Evolutionary conservation across 2,888 invertebrate species (phyloP).

Genomic region (Barypeithes pellucidus): DNA sequence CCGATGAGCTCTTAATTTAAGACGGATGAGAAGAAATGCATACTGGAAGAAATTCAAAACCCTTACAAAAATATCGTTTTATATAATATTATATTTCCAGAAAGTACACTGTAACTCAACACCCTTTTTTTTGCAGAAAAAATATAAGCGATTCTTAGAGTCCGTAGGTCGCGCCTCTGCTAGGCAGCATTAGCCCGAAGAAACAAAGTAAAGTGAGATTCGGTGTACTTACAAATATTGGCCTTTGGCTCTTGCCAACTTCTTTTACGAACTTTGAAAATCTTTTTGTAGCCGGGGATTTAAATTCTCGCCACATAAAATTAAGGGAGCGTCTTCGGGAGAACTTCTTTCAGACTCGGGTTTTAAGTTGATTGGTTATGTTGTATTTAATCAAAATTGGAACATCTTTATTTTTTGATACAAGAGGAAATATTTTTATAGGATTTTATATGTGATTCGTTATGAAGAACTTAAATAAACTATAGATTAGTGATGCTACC

Average conservation of each 20-base stretch:
- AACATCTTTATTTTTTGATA: background rate
- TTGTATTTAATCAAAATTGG: slow-evolving; percentile 13
- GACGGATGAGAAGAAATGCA: no score
- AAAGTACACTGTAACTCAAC: no score
- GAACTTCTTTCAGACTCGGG: slow-evolving; percentile 15
- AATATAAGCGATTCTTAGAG: background rate
- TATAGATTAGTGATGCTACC: no score
- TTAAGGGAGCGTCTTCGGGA: slow-evolving; percentile 11
- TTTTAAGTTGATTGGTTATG: slow-evolving; percentile 12
- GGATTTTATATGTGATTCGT: no score
- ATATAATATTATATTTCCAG: no score
- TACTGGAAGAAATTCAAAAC: no score
- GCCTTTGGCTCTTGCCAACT: slow-evolving; percentile 42
- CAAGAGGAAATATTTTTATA: no score
- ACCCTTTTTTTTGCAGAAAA: background rate
- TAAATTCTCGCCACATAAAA: slow-evolving; percentile 40
- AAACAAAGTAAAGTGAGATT: slow-evolving; percentile 43
- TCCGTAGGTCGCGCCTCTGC: slow-evolving; percentile 6
- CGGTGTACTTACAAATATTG: slow-evolving; percentile 36
- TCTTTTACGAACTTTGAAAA: slow-evolving; percentile 41
- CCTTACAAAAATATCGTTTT: no score
- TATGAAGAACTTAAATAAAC: no score
- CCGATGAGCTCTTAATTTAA: no score
- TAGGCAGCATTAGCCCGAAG: slow-evolving; percentile 29
- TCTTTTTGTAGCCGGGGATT: slow-evolving; percentile 35